These are phyloP conservation scores for Tympanuchus pallidicinctus DNA, from an alignment of 2,113 vertebrate species.

Conservation along the genomic window DNA sequence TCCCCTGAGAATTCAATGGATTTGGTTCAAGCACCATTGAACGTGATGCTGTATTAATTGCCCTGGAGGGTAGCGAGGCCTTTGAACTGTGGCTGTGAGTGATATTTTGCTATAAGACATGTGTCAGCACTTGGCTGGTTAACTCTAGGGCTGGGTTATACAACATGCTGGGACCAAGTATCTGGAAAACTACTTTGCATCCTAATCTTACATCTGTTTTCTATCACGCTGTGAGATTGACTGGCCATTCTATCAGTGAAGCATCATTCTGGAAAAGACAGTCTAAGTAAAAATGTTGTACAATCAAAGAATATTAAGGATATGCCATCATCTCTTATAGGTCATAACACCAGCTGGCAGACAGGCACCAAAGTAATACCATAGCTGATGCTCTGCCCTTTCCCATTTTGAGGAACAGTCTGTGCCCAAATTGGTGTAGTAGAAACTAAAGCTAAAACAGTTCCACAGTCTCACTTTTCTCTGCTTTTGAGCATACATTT, in stretches of 20 bases:
- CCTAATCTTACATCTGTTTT: slow-evolving; percentile 87
- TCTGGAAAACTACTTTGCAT: slow-evolving; percentile 86
- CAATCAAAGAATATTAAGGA: slow-evolving; percentile 79
- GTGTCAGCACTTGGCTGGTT: slow-evolving; percentile 86
- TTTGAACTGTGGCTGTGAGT: slow-evolving; percentile 88
- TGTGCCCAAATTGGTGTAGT: background rate
- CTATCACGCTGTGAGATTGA: slow-evolving; percentile 81
- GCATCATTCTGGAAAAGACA: slow-evolving; percentile 70
- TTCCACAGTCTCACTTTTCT: background rate
- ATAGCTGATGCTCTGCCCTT: slow-evolving; percentile 40
- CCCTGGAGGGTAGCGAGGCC: slow-evolving; percentile 85
- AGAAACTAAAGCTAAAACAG: background rate
- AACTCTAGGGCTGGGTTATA: slow-evolving; percentile 77
- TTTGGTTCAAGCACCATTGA: slow-evolving; percentile 87
- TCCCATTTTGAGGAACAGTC: slow-evolving; percentile 8
- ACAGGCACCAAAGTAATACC: slow-evolving; percentile 24
- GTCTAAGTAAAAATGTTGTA: slow-evolving; percentile 70
- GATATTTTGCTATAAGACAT: slow-evolving; percentile 86
- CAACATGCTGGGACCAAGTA: slow-evolving; percentile 81
- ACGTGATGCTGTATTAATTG: slow-evolving; percentile 87
- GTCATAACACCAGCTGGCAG: slow-evolving; percentile 67
- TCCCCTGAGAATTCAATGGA: slow-evolving; percentile 79
- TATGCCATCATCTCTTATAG: slow-evolving; percentile 56
- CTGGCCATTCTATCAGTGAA: slow-evolving; percentile 76
- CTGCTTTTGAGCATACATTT: background rate